Base-by-base conservation (phyloP, 2,797 vertebrate genomes). In the Brotula barbata region DNA sequence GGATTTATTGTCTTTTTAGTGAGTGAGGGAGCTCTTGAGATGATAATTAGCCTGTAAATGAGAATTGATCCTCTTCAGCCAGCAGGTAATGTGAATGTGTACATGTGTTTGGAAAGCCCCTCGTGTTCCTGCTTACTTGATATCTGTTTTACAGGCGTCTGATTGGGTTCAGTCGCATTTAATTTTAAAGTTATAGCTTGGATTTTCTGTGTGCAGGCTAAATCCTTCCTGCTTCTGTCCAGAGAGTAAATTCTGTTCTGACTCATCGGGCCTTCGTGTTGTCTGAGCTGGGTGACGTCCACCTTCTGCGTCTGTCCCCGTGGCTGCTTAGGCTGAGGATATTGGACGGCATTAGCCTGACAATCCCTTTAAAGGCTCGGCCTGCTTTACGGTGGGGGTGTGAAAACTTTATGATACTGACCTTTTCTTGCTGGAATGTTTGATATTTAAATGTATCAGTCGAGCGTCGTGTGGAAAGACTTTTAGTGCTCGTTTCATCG, bases 41-140 rank as follows among this genome's bases (percentile, higher is more conserved):
- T 21, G 2, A 70, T 80, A 85, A 88, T 89, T 83, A 88, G 74
- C 66, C 55, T 43, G 33, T 51, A 80, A 77, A 82, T 82, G 71
- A 85, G 61, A 87, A 88, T 81, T 78, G 81, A 88, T 87, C 71
- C 59, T 45, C 31, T 39, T 58, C 42, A 59, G 61, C 67, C 54
- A 60, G 65, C 63, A 69, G 56, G 31, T 70, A 45, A 60, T 73
- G 56, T 53, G 45, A n/a, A n/a, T n/a, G n/a, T n/a, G n/a, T n/a
- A n/a, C n/a, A n/a, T n/a, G 15, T 42, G 14, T 58, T 66, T 60
- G n/a, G n/a, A n/a, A n/a, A n/a, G n/a, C n/a, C n/a, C n/a, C n/a
- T n/a, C n/a, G 25, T 16, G 39, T 39, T 46, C 48, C 36, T 25
- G 60, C 36, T 61, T n/a, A 43, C 42, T 49, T 49, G 43, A 49